These are phyloP conservation scores for Microcebus griseorufus DNA, from an alignment of 2,113 vertebrate genomes.

Conservation along the genomic window DNA sequence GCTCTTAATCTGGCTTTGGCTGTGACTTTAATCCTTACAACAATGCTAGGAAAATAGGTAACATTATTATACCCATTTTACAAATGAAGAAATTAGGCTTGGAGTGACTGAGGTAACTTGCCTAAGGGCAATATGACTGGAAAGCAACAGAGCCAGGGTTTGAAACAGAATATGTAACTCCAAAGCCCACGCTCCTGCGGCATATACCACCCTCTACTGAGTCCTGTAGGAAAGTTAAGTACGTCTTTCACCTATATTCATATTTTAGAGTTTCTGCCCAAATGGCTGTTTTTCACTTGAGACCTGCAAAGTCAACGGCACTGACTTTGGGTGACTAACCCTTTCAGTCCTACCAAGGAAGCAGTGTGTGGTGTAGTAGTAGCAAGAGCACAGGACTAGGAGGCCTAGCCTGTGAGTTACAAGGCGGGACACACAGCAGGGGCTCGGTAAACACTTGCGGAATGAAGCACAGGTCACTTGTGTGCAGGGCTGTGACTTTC, in stretches of 20 bases:
- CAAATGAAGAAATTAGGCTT: not conserved
- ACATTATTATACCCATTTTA: not conserved
- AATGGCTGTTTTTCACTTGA: not conserved
- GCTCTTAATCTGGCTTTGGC: not conserved
- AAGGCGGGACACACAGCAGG: not conserved
- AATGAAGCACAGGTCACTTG: not conserved
- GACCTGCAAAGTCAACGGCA: not conserved
- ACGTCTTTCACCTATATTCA: not conserved
- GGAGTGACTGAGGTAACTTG: not conserved
- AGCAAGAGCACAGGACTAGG: not conserved
- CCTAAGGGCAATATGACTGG: not conserved
- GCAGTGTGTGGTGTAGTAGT: not conserved
- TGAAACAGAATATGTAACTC: not conserved
- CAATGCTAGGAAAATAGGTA: conserved; percentile 8
- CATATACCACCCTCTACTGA: not conserved
- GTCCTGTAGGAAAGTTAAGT: not conserved
- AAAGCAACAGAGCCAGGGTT: not conserved
- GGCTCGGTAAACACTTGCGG: not conserved
- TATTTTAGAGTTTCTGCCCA: not conserved
- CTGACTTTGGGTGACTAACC: not conserved
- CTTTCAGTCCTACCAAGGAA: not conserved
- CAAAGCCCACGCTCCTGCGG: not conserved
- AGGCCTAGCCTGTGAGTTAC: not conserved
- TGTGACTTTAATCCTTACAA: not conserved
- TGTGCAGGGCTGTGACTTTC: not conserved